phyloP scores from a whole-genome alignment of 37 sponge, comb jelly and placozoan genomes.

The Mnemiopsis leidyi region DNA sequence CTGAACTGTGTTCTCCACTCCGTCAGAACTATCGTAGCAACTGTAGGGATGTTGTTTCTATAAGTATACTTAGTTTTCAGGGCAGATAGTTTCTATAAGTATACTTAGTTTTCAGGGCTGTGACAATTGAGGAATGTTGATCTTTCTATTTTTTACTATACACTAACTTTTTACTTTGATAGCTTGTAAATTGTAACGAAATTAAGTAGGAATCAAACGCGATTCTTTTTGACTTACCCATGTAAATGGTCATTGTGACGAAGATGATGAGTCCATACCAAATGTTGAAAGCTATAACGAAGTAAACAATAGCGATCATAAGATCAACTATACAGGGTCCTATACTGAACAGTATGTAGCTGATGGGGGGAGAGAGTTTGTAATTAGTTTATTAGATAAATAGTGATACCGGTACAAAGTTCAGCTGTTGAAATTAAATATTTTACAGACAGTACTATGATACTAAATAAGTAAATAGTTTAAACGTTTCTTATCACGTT shows the following conservation, averaged over 20 bases:
- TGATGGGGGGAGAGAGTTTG: conserved; percentile 10
- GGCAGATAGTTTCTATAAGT: too few species aligned
- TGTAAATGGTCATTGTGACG: conserved; percentile 78
- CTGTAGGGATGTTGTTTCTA: too few species aligned
- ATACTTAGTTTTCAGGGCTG: too few species aligned
- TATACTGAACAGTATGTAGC: conserved; percentile 92
- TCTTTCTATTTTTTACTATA: too few species aligned
- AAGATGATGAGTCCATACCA: conserved; percentile 99
- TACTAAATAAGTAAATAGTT: too few species aligned
- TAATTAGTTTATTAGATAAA: neutral
- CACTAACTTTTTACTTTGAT: too few species aligned
- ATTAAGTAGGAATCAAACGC: too few species aligned
- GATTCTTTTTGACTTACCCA: conserved; percentile 68
- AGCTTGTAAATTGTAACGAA: too few species aligned
- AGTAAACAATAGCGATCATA: conserved; percentile 90
- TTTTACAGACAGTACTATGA: too few species aligned
- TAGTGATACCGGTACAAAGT: neutral
- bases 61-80: too few species aligned
- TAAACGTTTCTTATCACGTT: too few species aligned
- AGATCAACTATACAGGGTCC: conserved; percentile 90
- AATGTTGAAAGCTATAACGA: conserved; percentile 89
- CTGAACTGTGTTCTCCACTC: conserved; percentile 93
- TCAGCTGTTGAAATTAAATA: neutral
- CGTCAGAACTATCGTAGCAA: conserved; percentile 89
- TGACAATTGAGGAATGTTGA: too few species aligned